Percentiles rank a stretch among this genome's conserved stretches.
Conservation (phyloP, 2,888 invertebrate genomes). For the Nomada hirtipes region DNA sequence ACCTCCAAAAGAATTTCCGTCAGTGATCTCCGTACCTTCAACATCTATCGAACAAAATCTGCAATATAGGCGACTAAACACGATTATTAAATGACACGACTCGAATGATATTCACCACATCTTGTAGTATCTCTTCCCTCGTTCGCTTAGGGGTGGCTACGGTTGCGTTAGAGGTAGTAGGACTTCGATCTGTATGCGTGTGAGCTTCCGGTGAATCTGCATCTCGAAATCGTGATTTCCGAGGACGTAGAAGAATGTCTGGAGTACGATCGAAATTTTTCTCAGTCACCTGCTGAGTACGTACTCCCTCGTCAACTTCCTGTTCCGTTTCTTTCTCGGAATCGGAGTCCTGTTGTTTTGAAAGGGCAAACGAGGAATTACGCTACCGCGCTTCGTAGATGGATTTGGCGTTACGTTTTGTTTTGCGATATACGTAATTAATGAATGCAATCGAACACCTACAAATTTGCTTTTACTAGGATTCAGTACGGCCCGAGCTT, state of each 20-base stretch:
- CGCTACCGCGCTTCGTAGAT: not conserved
- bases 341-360: constrained; percentile 82
- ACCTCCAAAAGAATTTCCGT: constrained; percentile 98
- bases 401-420: not conserved
- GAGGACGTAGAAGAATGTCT: constrained; percentile 78
- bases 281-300: constrained; percentile 72
- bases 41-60: constrained; percentile 87
- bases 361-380: not conserved
- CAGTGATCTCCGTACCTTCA: constrained; percentile 93
- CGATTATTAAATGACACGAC: not conserved
- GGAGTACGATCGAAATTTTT: constrained; percentile 78
- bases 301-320: constrained; percentile 73
- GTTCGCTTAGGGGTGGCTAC: constrained; percentile 82
- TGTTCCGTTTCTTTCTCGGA: constrained; percentile 83
- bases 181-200: constrained; percentile 74
- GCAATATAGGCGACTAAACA: constrained; percentile 5
- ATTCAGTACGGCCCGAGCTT: constrained; percentile 84
- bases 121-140: constrained; percentile 88
- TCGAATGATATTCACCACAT: constrained; percentile 86
- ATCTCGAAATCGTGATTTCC: constrained; percentile 83
- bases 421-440: constrained; percentile 1
- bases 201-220: constrained; percentile 81
- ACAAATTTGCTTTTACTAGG: constrained; percentile 87
- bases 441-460: constrained; percentile 73
- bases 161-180: constrained; percentile 65